phyloP scores from a whole-genome alignment of 2,888 invertebrate species.

The Dexiosoma caninum region DNA sequence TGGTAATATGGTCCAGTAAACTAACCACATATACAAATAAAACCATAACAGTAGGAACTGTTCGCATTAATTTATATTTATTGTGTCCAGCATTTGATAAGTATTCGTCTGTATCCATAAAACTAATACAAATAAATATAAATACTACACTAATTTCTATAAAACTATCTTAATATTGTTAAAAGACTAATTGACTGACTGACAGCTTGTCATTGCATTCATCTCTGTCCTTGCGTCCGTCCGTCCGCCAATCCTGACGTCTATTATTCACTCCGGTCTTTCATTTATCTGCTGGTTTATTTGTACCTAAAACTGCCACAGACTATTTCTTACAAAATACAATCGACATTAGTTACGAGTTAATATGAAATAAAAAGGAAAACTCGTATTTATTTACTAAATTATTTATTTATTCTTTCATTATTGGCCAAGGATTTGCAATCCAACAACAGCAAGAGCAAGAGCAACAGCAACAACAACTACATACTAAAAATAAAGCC shows the following conservation, averaged over 20 bases:
- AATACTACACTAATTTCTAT: too few species aligned
- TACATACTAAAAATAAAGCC: background rate
- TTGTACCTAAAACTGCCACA: background rate
- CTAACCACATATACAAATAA: background rate
- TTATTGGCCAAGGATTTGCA: constrained; percentile 52
- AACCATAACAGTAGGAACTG: background rate
- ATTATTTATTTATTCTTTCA: constrained; percentile 49
- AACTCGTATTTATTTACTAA: constrained; percentile 28
- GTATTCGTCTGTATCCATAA: constrained; percentile 5
- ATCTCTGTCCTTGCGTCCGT: too few species aligned
- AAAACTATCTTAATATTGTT: background rate
- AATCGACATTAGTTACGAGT: background rate
- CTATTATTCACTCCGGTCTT: background rate
- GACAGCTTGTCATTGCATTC: too few species aligned
- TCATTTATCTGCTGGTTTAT: background rate
- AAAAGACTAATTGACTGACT: background rate
- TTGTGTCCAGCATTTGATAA: constrained; percentile 11
- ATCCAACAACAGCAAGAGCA: too few species aligned
- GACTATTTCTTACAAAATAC: constrained; percentile 12
- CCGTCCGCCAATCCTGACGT: background rate
- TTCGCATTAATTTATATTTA: constrained; percentile 11
- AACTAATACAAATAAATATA: constrained; percentile 28
- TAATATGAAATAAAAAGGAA: constrained; percentile 19
- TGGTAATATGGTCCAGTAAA: background rate
- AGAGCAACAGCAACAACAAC: background rate